phyloP scores from a whole-genome alignment of 2,888 invertebrate species.

The Coelogynopora nodosa region DNA sequence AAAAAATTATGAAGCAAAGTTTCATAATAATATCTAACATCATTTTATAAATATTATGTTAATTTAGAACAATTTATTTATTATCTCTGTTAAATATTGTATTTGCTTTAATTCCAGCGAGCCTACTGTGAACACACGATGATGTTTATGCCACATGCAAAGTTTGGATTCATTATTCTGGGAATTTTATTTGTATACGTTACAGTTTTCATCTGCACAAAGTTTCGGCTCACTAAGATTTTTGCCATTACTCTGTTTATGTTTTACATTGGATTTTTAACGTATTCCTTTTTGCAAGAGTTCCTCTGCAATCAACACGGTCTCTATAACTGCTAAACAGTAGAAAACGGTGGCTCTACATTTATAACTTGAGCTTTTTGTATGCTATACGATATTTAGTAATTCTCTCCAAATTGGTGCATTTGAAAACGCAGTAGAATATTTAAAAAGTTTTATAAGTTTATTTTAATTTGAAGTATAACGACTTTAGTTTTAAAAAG shows the following conservation, averaged over 20 bases:
- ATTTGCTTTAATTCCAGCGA: neutral
- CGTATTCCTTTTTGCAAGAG: slow-evolving; percentile 30
- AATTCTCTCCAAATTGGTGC: too few relatives aligned
- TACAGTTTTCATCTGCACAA: neutral
- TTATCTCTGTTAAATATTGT: neutral
- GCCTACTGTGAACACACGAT: neutral
- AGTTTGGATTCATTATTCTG: slow-evolving; percentile 17
- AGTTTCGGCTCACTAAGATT: neutral
- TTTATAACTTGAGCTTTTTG: too few relatives aligned
- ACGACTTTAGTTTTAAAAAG: too few relatives aligned
- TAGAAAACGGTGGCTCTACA: too few relatives aligned
- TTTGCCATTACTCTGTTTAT: slow-evolving; percentile 14
- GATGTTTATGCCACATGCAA: slow-evolving; percentile 23
- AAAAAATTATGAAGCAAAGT: too few relatives aligned
- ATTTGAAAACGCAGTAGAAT: too few relatives aligned
- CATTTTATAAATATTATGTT: too few relatives aligned
- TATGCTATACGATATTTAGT: too few relatives aligned
- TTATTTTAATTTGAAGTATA: too few relatives aligned
- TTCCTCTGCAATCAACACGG: slow-evolving; percentile 27
- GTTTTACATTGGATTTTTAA: slow-evolving; percentile 11
- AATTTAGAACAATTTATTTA: neutral
- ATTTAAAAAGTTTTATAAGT: too few relatives aligned
- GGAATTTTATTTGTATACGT: neutral
- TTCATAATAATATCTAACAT: too few relatives aligned
- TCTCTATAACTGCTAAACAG: slow-evolving; percentile 15